Evolutionary conservation across 2,797 vertebrate species (phyloP).

Genomic region (Mycteria americana): DNA sequence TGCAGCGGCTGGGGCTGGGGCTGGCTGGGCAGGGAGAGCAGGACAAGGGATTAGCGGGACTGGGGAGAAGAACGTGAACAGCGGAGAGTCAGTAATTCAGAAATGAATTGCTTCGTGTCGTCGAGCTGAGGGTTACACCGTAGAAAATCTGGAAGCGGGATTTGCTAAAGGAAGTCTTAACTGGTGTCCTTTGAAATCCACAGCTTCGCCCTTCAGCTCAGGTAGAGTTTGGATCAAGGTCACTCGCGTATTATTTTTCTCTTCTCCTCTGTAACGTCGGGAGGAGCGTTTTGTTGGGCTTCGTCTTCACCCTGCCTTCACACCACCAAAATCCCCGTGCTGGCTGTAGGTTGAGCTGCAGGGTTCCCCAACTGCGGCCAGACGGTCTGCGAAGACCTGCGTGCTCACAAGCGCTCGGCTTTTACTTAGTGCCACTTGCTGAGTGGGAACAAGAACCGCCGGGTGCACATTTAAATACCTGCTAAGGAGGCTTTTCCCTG

Average conservation of each 20-base stretch:
- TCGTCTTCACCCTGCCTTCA: not conserved
- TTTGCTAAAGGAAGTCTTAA: not conserved
- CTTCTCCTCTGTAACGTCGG: not conserved
- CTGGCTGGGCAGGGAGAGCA: not conserved
- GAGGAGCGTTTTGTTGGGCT: not conserved
- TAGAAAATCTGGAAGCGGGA: not conserved
- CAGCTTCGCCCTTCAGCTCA: not conserved
- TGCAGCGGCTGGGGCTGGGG: not conserved
- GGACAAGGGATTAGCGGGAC: not conserved
- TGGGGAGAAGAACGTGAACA: not conserved
- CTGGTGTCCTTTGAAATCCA: not conserved
- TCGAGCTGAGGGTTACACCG: not conserved
- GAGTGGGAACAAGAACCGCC: accelerated
- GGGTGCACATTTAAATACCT: accelerated
- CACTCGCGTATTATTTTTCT: not conserved
- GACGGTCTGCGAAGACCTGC: accelerated
- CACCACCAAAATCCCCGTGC: accelerated
- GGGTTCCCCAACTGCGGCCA: accelerated
- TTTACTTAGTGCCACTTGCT: accelerated
- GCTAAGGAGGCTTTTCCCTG: not conserved
- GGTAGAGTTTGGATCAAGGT: not conserved
- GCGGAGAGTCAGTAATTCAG: not conserved
- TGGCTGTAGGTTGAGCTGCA: not conserved
- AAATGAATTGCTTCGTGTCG: no score
- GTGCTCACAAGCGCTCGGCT: not conserved